Base-by-base conservation (phyloP, 2,888 invertebrate genomes). In the Aplocera efformata region DNA sequence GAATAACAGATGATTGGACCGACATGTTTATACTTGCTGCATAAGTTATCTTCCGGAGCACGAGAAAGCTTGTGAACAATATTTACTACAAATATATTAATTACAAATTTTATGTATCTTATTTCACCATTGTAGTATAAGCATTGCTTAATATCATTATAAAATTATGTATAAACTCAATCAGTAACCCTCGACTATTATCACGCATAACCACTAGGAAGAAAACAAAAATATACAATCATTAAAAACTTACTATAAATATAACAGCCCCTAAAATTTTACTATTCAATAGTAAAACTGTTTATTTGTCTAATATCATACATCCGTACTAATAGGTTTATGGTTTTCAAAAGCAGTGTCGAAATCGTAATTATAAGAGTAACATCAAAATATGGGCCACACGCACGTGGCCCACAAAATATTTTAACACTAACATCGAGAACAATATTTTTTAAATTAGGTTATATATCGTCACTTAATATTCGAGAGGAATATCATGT, bases 201-300 rank as follows among this genome's bases (percentile, higher is more conserved):
- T 54, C 59, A 61, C 59, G 53, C 59, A 42, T 57, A 65, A 63
- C 56, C 43, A 59, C 58, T 62, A 60, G 59, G n/a, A 66, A 54
- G 43, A 51, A 80, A 83, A 79, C 81, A 79, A 78, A 84, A 80
- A 84, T 85, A 78, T 83, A 86, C 85, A 85, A 60, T 70, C 58
- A 70, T 63, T 70, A 71, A 64, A 39, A 65, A 72, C 55, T 67
- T 75, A 80, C 60, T 76, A 79, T 79, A 80, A 81, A 84, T 79
- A 83, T 81, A 85, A 86, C 86, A 86, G 86, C 86, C 86, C 74
- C 75, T 76, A 77, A 49, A 60, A 69, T 74, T 80, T 83, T 72
- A 86, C 86, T 86, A 88, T 85, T 83, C 74, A 60, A 88, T 88
- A 88, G 86, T 73, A 81, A 80, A 81, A 79, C 67, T 60, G 54